Evolutionary conservation across 2,888 invertebrate genomes (phyloP), one percentile per base, ranked within the genome.

Genomic region (Phragmatobia fuliginosa): DNA sequence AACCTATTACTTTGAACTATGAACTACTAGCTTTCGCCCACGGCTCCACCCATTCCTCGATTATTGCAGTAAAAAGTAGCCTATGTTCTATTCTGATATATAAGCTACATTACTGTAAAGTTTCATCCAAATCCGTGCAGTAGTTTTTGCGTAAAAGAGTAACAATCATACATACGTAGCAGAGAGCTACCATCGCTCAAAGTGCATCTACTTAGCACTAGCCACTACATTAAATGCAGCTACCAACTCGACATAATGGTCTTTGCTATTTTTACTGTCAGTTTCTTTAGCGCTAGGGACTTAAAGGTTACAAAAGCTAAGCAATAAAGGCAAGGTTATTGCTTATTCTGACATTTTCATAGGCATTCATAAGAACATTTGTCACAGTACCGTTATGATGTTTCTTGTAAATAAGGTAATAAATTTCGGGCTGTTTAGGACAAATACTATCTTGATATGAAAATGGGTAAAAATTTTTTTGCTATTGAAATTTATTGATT

Each of bases 351-450:
- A 77, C 74, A 75, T 81, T 78, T 75, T 81, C 80, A 80, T 78
- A 81, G 80, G 66, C 80, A 81, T 80, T 81, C 75, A 77, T 80
- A 62, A 65, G 70, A 76, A 75, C 74, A 78, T 78, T 75, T 78
- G 73, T 81, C 75, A 74, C 73, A 75, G 71, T 67, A 71, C 68
- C 62, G 76, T 76, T 49, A 80, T 78, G 78, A 81, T 81, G 82
- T 77, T 80, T 81, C 80, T 80, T 81, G 70, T 80, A 81, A 81
- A 81, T 78, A 80, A 75, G 73, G 77, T 78, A 75, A 81, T 78
- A 80, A 80, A 72, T 81, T 68, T 73, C 28, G 16, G 71, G 67
- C 74, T 74, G 76, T 74, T 77, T 71, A 73, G 67, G 78, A 66
- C 73, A 75, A 76, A 81, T 75, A 73, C 69, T 74, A 75, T 71